Evolutionary conservation across 2,888 invertebrate genomes (phyloP), one percentile per base, ranked within the genome.

Genomic region (Ariolimax columbianus): DNA sequence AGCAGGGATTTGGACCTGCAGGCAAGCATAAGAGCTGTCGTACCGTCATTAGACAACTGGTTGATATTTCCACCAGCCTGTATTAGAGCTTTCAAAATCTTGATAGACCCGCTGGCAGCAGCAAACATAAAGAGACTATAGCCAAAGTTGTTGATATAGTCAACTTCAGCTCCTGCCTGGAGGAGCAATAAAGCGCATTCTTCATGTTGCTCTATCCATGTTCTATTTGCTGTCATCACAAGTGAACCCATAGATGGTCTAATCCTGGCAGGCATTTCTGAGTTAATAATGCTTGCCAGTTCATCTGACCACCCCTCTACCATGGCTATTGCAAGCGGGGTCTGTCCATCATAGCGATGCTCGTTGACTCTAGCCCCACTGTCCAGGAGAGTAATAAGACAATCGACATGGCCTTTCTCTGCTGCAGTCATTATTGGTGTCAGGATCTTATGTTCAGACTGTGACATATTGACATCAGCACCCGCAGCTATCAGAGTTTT

Each of bases 401-500:
- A 78, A 26, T 78, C 78, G 9, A 78, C 78, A 23, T 78, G 0
- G 4, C 78, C 78, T 63, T 17, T 78, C 40, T 78, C 78, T 30
- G 78, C 78, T 2, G 78, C 78, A 7, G 33, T 40, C 78, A 78
- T 78, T 38, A 78, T 14, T 2, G 78, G 78, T 40, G 59, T 38
- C 38, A 26, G 23, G 30, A 1, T 40, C 14, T 36, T 38, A 3
- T 38, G 14, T 38, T 78, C 59, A 63, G 59, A 78, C 63, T 7
- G 23, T 78, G 63, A 40, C 78, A 78, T 63, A 40, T 78, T 78
- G 14, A 78, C 78, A 78, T 38, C 78, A 11, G 38, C 78, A 38
- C 78, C 78, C 0, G 38, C 78, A 19, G 78, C 78, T 63, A 78
- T 59, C 2, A 78, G 40, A 78, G 63, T 78, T 63, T 63, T 36